These are phyloP conservation scores for Zhengitettix transpicula DNA, from an alignment of 2,888 invertebrate species.

Conservation along the genomic window DNA sequence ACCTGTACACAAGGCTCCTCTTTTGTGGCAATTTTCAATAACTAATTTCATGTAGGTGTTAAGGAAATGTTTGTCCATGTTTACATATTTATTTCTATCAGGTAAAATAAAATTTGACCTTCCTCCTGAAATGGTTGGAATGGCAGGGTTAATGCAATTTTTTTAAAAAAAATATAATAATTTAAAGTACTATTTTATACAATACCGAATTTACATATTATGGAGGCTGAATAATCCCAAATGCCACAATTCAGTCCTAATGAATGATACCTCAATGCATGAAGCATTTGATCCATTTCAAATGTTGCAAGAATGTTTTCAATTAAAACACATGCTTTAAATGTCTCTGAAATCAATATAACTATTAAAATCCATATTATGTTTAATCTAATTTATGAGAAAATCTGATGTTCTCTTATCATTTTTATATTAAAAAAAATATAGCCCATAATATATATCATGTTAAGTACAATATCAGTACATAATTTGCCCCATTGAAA, in stretches of 20 bases:
- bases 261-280: constrained; percentile 44
- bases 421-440: too few species aligned
- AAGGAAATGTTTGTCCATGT: constrained; percentile 45
- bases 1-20: constrained; percentile 45
- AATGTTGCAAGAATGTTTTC: constrained; percentile 52
- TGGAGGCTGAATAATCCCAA: constrained; percentile 55
- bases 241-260: constrained; percentile 56
- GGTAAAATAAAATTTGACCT: constrained; percentile 42
- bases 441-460: too few species aligned
- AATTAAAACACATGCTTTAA: constrained; percentile 53
- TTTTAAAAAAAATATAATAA: neutral
- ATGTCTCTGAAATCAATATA: too few species aligned
- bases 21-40: constrained; percentile 37
- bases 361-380: too few species aligned
- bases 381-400: too few species aligned
- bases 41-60: constrained; percentile 42
- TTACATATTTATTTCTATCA: constrained; percentile 49
- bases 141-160: neutral
- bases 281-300: constrained; percentile 52
- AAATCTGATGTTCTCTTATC: too few species aligned
- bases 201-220: constrained; percentile 44
- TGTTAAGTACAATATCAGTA: too few species aligned
- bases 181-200: neutral
- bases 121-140: constrained; percentile 25
- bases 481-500: too few species aligned